These are phyloP conservation scores for Bombus waltoni DNA, from an alignment of 1,140 invertebrate genomes.

Conservation along the genomic window DNA sequence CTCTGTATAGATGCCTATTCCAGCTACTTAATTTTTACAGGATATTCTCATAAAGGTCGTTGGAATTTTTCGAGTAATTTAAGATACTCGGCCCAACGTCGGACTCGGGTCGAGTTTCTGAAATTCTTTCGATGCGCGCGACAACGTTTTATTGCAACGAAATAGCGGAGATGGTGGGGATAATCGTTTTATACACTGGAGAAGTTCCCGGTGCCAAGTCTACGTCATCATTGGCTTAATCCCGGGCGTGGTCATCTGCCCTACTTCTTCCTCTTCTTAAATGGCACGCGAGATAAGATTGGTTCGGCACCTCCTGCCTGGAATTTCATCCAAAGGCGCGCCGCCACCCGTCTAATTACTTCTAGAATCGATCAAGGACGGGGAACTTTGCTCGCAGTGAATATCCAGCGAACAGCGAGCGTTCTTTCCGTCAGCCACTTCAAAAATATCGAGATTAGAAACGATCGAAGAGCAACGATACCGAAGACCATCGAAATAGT, in stretches of 20 bases:
- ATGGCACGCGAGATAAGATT: slow-evolving; percentile 69
- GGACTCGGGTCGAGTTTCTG: neutral
- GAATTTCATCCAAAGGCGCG: slow-evolving; percentile 68
- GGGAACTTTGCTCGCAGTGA: slow-evolving; percentile 69
- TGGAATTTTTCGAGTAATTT: slow-evolving; percentile 1
- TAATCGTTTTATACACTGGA: slow-evolving; percentile 37
- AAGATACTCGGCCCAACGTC: neutral
- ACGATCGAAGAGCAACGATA: neutral
- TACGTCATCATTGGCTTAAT: slow-evolving; percentile 59
- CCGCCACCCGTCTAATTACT: slow-evolving; percentile 69
- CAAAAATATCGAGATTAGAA: slow-evolving; percentile 24
- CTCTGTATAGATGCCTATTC: too few species aligned
- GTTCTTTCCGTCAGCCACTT: slow-evolving; percentile 35
- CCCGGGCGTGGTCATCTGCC: slow-evolving; percentile 68
- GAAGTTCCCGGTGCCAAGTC: slow-evolving; percentile 42
- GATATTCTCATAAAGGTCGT: neutral
- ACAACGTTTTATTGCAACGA: slow-evolving; percentile 9
- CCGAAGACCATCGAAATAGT: neutral
- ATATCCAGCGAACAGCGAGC: slow-evolving; percentile 55
- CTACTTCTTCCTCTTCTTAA: slow-evolving; percentile 70
- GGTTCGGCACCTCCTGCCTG: slow-evolving; percentile 64
- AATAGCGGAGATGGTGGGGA: slow-evolving; percentile 3
- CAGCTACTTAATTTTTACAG: neutral
- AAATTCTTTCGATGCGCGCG: slow-evolving; percentile 10
- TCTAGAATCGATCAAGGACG: slow-evolving; percentile 69